Evolutionary conservation across 37 sponge, comb jelly and placozoan species (phyloP).

Genomic region (Haliclona indistincta): DNA sequence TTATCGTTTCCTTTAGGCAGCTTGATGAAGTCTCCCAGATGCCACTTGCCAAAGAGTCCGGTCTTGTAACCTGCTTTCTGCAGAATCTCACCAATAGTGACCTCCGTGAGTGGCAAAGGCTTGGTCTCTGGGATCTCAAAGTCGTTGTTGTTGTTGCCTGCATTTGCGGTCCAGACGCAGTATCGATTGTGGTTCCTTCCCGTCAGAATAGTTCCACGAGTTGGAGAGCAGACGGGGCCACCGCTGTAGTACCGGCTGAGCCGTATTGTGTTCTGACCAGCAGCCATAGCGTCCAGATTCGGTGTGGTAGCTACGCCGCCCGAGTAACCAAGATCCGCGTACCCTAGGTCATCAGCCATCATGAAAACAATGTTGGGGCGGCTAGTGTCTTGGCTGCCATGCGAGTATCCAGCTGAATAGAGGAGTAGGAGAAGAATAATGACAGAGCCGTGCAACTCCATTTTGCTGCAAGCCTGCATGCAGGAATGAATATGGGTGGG

Average conservation of each 20-base stretch:
- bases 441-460: not conserved
- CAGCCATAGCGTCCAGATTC: conserved; percentile 63
- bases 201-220: conserved; percentile 71
- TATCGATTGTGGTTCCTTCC: conserved; percentile 78
- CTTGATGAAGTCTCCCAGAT: conserved; percentile 53
- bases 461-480: not conserved
- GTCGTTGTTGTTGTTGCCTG: conserved; percentile 31
- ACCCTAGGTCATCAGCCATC: conserved; percentile 77
- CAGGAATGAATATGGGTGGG: not conserved
- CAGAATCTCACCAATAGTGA: conserved; percentile 58
- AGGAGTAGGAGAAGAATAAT: not conserved
- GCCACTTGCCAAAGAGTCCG: conserved; percentile 72
- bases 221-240: conserved; percentile 75
- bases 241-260: conserved; percentile 68
- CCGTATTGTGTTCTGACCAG: conserved; percentile 39
- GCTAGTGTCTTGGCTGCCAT: not conserved
- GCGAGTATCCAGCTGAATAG: not conserved
- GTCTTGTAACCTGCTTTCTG: conserved; percentile 50
- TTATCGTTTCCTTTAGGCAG: conserved; percentile 49
- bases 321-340: conserved; percentile 67
- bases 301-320: conserved; percentile 60
- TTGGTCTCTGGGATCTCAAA: conserved; percentile 37
- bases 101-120: conserved; percentile 55
- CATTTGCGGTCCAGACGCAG: conserved; percentile 69
- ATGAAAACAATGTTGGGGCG: conserved; percentile 56